Conservation (phyloP, 2,113 vertebrate genomes). For the Stegostoma tigrinum region DNA sequence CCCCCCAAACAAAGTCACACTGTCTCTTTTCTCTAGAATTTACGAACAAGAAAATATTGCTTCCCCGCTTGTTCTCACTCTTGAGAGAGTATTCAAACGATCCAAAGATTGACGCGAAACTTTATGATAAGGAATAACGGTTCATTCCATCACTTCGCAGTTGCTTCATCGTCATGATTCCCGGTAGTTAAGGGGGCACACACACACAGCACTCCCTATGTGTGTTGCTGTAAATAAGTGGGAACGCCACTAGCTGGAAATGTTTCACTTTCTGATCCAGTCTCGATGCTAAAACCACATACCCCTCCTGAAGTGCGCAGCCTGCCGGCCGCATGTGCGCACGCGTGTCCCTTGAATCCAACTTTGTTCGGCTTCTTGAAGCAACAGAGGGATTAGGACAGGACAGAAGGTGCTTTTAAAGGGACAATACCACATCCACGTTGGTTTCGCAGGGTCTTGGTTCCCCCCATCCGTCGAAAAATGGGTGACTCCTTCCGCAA, state of each 20-base stretch:
- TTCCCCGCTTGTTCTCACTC: not conserved
- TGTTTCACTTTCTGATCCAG: not conserved
- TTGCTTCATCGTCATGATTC: not conserved
- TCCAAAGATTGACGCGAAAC: not conserved
- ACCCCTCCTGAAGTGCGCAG: not conserved
- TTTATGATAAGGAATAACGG: slow-evolving; percentile 25
- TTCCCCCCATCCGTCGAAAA: not conserved
- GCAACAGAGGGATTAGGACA: no score
- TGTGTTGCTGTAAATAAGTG: not conserved
- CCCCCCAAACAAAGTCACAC: no score
- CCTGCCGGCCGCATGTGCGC: not conserved
- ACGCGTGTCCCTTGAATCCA: not conserved
- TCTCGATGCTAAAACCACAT: not conserved
- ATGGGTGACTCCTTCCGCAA: not conserved
- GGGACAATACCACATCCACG: not conserved
- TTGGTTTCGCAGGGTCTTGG: not conserved
- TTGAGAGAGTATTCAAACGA: not conserved
- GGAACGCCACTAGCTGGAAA: not conserved
- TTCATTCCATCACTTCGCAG: not conserved
- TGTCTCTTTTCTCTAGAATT: not conserved
- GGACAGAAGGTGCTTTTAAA: not conserved
- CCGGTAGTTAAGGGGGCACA: not conserved
- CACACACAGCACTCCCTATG: not conserved
- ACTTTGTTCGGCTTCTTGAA: not conserved
- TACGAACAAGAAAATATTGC: no score